phyloP scores from a whole-genome alignment of 2,888 invertebrate species.

The Xestia xanthographa region DNA sequence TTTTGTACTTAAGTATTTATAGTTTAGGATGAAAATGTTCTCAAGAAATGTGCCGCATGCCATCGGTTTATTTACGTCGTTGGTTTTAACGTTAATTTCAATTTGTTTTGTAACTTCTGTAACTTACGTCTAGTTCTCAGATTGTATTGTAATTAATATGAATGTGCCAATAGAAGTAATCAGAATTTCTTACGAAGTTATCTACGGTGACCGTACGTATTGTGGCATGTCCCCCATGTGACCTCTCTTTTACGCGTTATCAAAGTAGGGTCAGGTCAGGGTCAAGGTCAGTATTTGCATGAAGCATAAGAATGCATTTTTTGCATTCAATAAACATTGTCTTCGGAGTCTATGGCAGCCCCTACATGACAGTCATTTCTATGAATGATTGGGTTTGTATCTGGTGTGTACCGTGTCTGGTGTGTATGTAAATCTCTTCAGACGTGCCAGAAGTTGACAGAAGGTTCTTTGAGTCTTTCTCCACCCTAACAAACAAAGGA shows the following conservation, averaged over 20 bases:
- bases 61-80: constrained; percentile 12
- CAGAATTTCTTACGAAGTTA: not conserved
- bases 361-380: not conserved
- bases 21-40: not conserved
- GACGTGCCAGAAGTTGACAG: not conserved
- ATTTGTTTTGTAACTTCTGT: constrained; percentile 15
- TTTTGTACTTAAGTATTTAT: constrained; percentile 59
- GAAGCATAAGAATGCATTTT: not conserved
- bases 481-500: not conserved
- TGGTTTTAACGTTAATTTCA: constrained; percentile 49
- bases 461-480: not conserved
- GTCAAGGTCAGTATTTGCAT: not conserved
- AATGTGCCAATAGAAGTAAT: not conserved
- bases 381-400: not conserved
- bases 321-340: not conserved
- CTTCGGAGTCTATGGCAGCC: not conserved
- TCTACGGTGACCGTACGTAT: not conserved
- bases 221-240: not conserved
- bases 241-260: not conserved
- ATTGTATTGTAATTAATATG: not conserved
- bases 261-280: no score
- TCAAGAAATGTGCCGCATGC: constrained; percentile 14
- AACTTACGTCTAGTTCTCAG: not conserved
- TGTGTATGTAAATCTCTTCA: no score
- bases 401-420: no score